Evolutionary conservation across 1,140 invertebrate species (phyloP), one percentile per base, ranked within the genome.

Genomic region (Scaptomyza graminum): DNA sequence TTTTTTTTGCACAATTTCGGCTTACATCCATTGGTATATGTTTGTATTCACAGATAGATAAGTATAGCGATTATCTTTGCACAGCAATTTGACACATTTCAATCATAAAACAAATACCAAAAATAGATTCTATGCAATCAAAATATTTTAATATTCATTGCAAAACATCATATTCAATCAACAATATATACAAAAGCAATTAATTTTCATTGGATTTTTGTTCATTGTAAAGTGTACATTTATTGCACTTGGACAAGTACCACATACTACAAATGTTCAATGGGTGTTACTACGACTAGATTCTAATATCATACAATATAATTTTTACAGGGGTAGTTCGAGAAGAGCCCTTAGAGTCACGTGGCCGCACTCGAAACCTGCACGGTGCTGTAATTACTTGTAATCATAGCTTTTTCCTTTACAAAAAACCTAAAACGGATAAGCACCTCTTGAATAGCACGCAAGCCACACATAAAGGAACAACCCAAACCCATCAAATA

Each of bases 61-160:
- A 49, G 13, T 25, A 49, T 16, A 66, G 34, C 50, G 9, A 9
- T 39, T 28, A 5, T 28, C 50, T 43, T 51, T 67, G 54, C 89
- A 90, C 80, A 79, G 51, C 51, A 78, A 54, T 80, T 75, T 91
- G 87, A 91, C 76, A 92, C 91, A 92, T 92, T 92, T 92, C 91
- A 92, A 92, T 92, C 91, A 92, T 92, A 91, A 92, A 90, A 84
- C 84, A 89, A 91, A 87, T 89, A 80, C 78, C 67, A 69, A 61
- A 76, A 71, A 73, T 59, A 72, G 28, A 62, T 66, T 69, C 55
- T 62, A 50, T 66, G 6, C 31, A 89, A 68, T 68, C 76, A 76
- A 69, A 31, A 51, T 46, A 74, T 81, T 51, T 28, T 52, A 71
- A 59, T 70, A 67, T 79, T 72, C 62, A 60, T 50, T 61, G 44